phyloP scores from a whole-genome alignment of 2,797 vertebrate genomes.

The Agapornis canus region DNA sequence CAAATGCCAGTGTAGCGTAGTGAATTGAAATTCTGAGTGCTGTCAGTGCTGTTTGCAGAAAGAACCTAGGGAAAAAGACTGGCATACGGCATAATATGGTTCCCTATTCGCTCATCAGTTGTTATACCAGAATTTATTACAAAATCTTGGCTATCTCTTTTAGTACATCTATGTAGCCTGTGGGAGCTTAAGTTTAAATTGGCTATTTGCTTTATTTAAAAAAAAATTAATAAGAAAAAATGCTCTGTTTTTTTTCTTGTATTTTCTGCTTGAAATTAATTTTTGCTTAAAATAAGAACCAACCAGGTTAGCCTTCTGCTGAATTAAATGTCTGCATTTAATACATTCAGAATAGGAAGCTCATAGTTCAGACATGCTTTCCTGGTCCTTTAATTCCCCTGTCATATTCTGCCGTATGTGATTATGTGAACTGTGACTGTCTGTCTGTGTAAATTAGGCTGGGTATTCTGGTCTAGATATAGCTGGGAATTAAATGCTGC shows the following conservation, averaged over 20 bases:
- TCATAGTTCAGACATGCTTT: conserved; percentile 57
- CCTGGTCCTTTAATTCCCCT: conserved; percentile 66
- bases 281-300: conserved; percentile 18
- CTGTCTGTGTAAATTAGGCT: conserved; percentile 65
- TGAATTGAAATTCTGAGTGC: background rate
- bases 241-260: background rate
- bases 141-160: background rate
- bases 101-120: background rate
- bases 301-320: background rate
- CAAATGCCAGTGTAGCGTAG: accelerated
- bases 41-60: background rate
- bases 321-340: conserved; percentile 61
- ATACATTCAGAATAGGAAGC: conserved; percentile 48
- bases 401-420: conserved; percentile 60
- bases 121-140: background rate
- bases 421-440: conserved; percentile 68
- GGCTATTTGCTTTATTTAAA: conserved; percentile 13
- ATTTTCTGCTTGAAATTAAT: conserved; percentile 1
- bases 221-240: background rate
- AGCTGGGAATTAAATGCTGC: conserved; percentile 56
- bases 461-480: conserved; percentile 41
- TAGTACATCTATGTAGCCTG: background rate
- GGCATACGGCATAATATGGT: background rate
- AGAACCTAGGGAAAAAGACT: background rate
- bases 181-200: conserved; percentile 15